Evolutionary conservation across 2,888 invertebrate species (phyloP).

Genomic region (Conomelus anceps): DNA sequence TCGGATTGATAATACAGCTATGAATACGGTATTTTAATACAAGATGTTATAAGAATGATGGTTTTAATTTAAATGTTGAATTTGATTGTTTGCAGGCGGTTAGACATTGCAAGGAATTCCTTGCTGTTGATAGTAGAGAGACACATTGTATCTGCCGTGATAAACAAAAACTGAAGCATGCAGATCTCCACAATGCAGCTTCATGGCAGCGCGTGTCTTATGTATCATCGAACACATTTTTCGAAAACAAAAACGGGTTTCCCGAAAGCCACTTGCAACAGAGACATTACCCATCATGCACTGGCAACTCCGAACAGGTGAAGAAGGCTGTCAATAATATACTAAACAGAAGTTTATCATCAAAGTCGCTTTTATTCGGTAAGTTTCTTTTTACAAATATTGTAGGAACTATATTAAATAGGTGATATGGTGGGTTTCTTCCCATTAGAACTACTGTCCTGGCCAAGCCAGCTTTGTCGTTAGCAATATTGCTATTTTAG

Average conservation of each 20-base stretch:
- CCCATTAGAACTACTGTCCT: too few species aligned
- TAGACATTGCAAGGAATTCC: not conserved
- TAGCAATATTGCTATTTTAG: too few species aligned
- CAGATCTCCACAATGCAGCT: not conserved
- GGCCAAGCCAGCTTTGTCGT: too few species aligned
- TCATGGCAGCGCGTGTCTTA: conserved; percentile 39
- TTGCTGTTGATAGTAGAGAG: not conserved
- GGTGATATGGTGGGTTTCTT: too few species aligned
- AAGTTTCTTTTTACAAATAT: too few species aligned
- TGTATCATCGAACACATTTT: conserved; percentile 43
- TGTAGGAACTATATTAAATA: too few species aligned
- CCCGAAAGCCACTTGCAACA: not conserved
- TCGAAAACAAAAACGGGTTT: conserved; percentile 45
- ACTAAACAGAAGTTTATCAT: not conserved
- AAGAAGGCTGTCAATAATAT: not conserved
- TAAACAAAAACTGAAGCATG: not conserved
- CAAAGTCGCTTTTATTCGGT: not conserved
- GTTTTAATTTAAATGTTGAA: not conserved
- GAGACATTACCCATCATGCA: not conserved
- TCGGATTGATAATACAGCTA: too few species aligned
- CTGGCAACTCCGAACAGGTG: not conserved
- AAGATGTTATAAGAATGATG: too few species aligned
- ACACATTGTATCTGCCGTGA: not conserved
- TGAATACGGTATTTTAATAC: too few species aligned
- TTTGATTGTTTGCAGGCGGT: not conserved